Evolutionary conservation across 2,888 invertebrate genomes (phyloP).

Genomic region (Xestia ashworthii): DNA sequence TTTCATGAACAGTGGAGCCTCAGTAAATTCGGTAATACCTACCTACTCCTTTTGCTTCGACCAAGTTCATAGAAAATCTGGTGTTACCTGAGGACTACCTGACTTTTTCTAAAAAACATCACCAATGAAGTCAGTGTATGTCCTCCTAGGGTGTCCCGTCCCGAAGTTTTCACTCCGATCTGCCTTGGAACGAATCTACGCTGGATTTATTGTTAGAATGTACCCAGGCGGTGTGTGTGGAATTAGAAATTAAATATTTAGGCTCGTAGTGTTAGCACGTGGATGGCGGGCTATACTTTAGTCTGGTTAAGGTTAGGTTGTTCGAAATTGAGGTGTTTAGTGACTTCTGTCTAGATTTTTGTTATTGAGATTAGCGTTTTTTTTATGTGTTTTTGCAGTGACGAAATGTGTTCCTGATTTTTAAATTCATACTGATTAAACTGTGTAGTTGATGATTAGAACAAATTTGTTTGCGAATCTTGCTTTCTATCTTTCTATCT

Average conservation of each 20-base stretch:
- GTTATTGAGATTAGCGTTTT: neutral
- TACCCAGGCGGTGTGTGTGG: conserved; percentile 41
- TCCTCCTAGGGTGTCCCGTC: neutral
- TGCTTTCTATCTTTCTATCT: too few relatives aligned
- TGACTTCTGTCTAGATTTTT: neutral
- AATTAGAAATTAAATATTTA: conserved; percentile 64
- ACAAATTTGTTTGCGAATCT: neutral
- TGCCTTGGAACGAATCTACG: conserved; percentile 23
- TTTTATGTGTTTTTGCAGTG: neutral
- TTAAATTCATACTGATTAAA: neutral
- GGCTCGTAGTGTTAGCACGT: neutral
- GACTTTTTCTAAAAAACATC: neutral
- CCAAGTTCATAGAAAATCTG: neutral
- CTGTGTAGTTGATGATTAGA: neutral
- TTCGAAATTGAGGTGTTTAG: neutral
- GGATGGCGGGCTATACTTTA: conserved; percentile 23
- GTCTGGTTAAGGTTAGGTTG: neutral
- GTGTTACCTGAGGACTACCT: neutral
- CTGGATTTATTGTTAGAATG: conserved; percentile 36
- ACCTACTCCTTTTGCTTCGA: neutral
- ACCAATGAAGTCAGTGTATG: neutral
- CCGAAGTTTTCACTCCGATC: neutral
- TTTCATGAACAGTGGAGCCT: too few relatives aligned
- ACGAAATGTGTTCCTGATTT: neutral
- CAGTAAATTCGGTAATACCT: neutral